Evolutionary conservation across 2,113 vertebrate species (phyloP).

Genomic region (Oxyruncus cristatus): DNA sequence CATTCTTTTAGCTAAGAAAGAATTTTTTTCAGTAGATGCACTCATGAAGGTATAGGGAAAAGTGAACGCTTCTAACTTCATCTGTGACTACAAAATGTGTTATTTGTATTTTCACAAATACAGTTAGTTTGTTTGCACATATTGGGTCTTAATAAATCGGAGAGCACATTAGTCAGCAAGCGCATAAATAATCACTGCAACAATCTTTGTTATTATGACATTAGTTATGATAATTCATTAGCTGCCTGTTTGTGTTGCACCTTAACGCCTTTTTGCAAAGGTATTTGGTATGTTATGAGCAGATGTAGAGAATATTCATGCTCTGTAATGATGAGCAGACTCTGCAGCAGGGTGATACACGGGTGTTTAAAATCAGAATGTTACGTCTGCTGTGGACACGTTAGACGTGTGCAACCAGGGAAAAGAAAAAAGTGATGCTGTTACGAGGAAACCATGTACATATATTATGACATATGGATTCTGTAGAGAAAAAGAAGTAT

Average conservation of each 20-base stretch:
- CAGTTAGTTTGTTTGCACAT: constrained; percentile 27
- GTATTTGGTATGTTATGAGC: neutral
- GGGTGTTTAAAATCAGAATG: neutral
- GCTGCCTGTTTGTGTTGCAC: neutral
- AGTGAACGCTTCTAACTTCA: neutral
- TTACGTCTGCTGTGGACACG: neutral
- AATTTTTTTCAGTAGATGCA: neutral
- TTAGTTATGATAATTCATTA: constrained; percentile 57
- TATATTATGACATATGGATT: neutral
- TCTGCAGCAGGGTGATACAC: neutral
- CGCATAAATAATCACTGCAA: constrained; percentile 15
- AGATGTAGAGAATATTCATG: neutral
- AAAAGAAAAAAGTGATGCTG: neutral
- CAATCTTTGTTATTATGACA: constrained; percentile 49
- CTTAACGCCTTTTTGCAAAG: neutral
- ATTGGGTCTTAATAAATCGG: constrained; percentile 21
- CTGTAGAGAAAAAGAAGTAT: neutral
- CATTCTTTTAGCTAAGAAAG: neutral
- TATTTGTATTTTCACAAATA: constrained; percentile 16
- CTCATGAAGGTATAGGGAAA: neutral
- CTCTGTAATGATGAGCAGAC: neutral
- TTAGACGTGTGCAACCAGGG: neutral
- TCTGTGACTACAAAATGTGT: neutral
- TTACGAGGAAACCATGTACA: neutral
- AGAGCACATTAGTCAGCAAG: constrained; percentile 26